Evolutionary conservation across 2,797 vertebrate genomes (phyloP).

Genomic region (Danio choprae): DNA sequence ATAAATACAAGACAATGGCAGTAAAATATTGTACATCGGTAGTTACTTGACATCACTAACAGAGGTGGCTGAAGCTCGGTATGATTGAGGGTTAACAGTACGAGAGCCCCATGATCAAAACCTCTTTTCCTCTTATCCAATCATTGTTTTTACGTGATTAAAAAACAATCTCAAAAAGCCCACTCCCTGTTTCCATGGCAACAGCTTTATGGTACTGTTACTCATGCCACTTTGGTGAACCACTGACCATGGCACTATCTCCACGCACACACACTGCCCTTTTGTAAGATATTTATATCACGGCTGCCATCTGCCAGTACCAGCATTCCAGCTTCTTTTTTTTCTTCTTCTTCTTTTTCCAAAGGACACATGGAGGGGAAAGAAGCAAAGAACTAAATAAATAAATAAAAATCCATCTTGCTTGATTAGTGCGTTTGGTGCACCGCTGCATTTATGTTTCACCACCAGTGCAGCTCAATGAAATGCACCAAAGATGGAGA

Average conservation of each 20-base stretch:
- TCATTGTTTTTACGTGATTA: slow-evolving; percentile 75
- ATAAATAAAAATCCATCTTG: slow-evolving; percentile 7
- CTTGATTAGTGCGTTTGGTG: neutral
- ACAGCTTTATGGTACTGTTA: slow-evolving; percentile 73
- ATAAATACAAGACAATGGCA: neutral
- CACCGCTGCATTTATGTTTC: no score
- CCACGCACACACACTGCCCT: slow-evolving; percentile 15
- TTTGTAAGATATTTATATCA: slow-evolving; percentile 48
- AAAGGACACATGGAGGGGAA: slow-evolving; percentile 30
- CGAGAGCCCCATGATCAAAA: slow-evolving; percentile 63
- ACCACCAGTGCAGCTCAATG: neutral
- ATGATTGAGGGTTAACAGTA: slow-evolving; percentile 9
- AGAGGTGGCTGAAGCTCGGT: neutral
- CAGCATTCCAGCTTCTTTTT: neutral
- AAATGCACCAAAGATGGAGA: neutral
- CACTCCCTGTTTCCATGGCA: slow-evolving; percentile 77
- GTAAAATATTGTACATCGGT: neutral
- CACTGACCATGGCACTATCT: slow-evolving; percentile 55
- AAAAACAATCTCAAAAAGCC: slow-evolving; percentile 73
- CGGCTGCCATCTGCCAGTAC: slow-evolving; percentile 44
- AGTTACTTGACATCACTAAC: neutral
- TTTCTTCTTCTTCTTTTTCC: neutral
- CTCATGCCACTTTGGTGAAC: slow-evolving; percentile 64
- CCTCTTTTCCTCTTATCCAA: slow-evolving; percentile 67
- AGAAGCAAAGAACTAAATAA: neutral